A percentile compares a stretch with the other conserved stretches of the same genome.
phyloP scores from a whole-genome alignment of 2,888 invertebrate species.

The Dascillus cervinus region DNA sequence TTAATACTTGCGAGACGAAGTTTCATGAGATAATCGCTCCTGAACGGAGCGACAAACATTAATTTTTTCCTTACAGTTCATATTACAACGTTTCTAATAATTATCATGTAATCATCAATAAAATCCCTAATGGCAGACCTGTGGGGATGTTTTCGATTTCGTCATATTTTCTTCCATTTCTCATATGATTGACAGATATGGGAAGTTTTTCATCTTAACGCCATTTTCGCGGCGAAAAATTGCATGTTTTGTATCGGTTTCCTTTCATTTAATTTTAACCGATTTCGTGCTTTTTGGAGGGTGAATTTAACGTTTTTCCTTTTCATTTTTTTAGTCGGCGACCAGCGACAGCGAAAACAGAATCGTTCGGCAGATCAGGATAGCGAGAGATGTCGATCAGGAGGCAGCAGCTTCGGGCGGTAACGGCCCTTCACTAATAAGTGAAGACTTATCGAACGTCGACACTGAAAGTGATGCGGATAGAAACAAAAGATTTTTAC shows the following conservation, averaged over 20 bases:
- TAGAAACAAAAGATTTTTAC: slow-evolving; percentile 73
- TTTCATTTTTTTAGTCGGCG: slow-evolving; percentile 14
- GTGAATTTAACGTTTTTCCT: not conserved
- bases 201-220: slow-evolving; percentile 5
- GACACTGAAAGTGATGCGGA: slow-evolving; percentile 69
- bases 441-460: slow-evolving; percentile 64
- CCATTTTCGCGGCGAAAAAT: not conserved
- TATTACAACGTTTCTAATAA: no score
- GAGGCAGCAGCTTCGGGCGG: slow-evolving; percentile 48
- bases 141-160: slow-evolving; percentile 3
- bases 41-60: no score
- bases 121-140: no score
- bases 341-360: slow-evolving; percentile 25
- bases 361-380: slow-evolving; percentile 33
- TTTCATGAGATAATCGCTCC: no score
- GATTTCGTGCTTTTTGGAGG: not conserved
- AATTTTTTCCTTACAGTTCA: no score
- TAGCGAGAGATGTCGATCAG: slow-evolving; percentile 33
- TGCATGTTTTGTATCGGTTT: not conserved
- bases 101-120: no score
- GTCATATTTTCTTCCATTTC: slow-evolving; percentile 2
- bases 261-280: no score
- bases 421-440: slow-evolving; percentile 58
- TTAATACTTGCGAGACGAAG: no score
- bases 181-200: slow-evolving; percentile 10